phyloP scores from a whole-genome alignment of 2,797 vertebrate species.

The Chromobotia macracanthus region DNA sequence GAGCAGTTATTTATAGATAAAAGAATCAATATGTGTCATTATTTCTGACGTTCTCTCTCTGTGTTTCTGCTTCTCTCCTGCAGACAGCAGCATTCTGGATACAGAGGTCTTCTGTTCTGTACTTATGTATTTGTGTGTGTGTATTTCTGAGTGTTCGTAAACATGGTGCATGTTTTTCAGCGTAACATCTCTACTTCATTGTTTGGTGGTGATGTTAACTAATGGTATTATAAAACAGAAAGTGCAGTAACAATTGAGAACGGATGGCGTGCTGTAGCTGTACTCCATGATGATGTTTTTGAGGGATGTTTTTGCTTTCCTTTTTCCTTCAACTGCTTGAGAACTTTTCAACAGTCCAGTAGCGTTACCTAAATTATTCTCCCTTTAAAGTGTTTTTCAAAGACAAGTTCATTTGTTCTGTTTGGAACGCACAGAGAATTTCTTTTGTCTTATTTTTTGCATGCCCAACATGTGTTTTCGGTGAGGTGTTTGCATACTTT shows the following conservation, averaged over 20 bases:
- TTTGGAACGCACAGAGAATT: no score
- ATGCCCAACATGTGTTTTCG: no score
- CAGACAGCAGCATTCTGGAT: conserved; percentile 96
- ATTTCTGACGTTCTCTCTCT: conserved; percentile 79
- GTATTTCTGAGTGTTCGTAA: conserved; percentile 35
- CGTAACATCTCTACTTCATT: conserved; percentile 30
- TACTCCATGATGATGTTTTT: background rate
- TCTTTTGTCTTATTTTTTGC: no score
- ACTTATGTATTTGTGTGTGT: conserved; percentile 41
- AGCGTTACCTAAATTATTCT: no score
- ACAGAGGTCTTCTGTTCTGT: conserved; percentile 88
- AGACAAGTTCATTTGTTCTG: no score
- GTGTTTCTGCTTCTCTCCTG: conserved; percentile 84
- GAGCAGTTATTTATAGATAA: conserved; percentile 55
- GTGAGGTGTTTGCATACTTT: background rate
- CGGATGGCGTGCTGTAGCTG: background rate
- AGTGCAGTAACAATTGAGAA: no score
- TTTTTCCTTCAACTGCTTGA: no score
- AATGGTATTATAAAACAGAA: background rate
- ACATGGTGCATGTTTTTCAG: conserved; percentile 26
- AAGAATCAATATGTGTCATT: conserved; percentile 27
- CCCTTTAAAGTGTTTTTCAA: no score
- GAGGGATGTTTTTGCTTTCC: no score
- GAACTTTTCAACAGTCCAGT: no score
- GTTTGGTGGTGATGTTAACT: background rate